Conservation (phyloP, 2,797 vertebrate genomes). For the Brachyalestes nurse region DNA sequence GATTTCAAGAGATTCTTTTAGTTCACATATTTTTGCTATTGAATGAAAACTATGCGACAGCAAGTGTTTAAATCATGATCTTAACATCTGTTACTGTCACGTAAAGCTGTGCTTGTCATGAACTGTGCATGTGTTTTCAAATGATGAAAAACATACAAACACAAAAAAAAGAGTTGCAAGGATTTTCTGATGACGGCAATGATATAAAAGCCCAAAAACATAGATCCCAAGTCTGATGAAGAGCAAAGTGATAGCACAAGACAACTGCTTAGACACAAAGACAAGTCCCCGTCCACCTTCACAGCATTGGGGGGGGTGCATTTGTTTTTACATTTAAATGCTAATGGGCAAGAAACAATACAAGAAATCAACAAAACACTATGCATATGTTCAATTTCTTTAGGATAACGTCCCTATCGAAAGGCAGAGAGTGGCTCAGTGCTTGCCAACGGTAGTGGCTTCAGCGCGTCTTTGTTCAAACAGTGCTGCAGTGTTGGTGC, state of each 20-base stretch:
- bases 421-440: constrained; percentile 52
- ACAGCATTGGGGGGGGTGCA: no score
- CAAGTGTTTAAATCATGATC: no score
- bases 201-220: neutral
- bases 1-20: no score
- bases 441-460: constrained; percentile 41
- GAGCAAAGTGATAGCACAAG: neutral
- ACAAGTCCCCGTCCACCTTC: neutral
- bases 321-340: neutral
- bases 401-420: neutral
- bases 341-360: no score
- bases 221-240: neutral
- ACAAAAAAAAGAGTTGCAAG: neutral
- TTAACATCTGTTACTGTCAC: no score
- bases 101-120: no score
- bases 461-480: constrained; percentile 72
- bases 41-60: no score
- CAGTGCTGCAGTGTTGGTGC: constrained; percentile 85
- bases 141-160: neutral
- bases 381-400: constrained; percentile 1
- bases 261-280: neutral
- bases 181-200: neutral
- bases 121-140: neutral
- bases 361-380: neutral
- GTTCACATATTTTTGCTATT: no score